Conservation (phyloP, 2,113 vertebrate genomes). For the Phylloscopus trochiloides region DNA sequence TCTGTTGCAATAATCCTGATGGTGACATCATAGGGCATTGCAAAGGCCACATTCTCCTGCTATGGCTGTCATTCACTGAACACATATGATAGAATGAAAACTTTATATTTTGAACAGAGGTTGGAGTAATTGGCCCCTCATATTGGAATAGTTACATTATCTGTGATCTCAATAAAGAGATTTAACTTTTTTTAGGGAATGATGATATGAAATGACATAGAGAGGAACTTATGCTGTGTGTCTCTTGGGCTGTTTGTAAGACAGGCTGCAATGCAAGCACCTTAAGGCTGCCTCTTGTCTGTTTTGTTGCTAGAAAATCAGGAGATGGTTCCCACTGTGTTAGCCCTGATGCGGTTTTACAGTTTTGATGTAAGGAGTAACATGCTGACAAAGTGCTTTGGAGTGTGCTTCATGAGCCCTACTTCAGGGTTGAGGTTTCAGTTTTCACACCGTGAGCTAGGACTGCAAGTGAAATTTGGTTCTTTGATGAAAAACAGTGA, state of each 20-base stretch:
- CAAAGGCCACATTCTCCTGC: not conserved
- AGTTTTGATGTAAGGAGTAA: not conserved
- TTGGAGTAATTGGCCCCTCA: not conserved
- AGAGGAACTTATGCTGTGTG: not conserved
- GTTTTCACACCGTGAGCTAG: not conserved
- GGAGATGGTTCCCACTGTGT: not conserved
- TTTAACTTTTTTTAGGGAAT: not conserved
- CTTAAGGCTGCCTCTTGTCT: not conserved
- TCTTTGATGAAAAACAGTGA: not conserved
- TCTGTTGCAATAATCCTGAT: not conserved
- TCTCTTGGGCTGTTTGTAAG: not conserved
- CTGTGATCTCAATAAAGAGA: not conserved
- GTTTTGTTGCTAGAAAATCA: not conserved
- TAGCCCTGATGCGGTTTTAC: not conserved
- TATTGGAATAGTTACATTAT: not conserved
- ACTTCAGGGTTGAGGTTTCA: not conserved
- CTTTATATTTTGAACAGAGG: not conserved
- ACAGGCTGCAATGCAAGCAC: not conserved
- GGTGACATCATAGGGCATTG: rapidly evolving
- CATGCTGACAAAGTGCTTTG: not conserved
- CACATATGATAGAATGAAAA: not conserved
- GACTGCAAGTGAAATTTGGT: not conserved
- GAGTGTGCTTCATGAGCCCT: not conserved
- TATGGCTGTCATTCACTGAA: not conserved
- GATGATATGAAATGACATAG: not conserved